phyloP scores from a whole-genome alignment of 2,888 invertebrate genomes.

The Crossocerus cetratus region DNA sequence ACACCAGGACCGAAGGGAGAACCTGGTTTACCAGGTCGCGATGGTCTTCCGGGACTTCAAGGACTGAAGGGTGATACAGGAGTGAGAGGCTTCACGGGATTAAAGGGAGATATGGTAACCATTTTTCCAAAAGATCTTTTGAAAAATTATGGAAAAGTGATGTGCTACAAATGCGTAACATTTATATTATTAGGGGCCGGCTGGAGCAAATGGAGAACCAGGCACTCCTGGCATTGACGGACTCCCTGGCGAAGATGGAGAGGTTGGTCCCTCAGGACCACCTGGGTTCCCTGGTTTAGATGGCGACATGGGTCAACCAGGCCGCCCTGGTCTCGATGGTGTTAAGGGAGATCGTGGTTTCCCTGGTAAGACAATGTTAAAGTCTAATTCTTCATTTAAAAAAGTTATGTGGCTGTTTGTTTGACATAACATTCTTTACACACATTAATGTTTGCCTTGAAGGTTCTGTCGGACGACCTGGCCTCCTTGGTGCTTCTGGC shows the following conservation, averaged over 20 bases:
- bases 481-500: slow-evolving; percentile 81
- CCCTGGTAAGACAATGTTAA: slow-evolving; percentile 63
- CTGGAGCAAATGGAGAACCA: slow-evolving; percentile 80
- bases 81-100: slow-evolving; percentile 80
- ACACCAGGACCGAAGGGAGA: slow-evolving; percentile 78
- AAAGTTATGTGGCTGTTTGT: not conserved
- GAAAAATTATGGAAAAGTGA: not conserved
- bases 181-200: slow-evolving; percentile 75
- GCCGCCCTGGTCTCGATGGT: slow-evolving; percentile 79
- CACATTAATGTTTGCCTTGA: not conserved
- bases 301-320: slow-evolving; percentile 84
- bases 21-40: slow-evolving; percentile 78
- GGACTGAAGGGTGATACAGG: slow-evolving; percentile 84
- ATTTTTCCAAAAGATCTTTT: slow-evolving; percentile 4
- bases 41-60: slow-evolving; percentile 79
- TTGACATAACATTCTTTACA: not conserved
- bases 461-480: slow-evolving; percentile 77
- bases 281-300: slow-evolving; percentile 84
- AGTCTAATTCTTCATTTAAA: not conserved
- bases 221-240: slow-evolving; percentile 82
- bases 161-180: no score
- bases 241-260: slow-evolving; percentile 81
- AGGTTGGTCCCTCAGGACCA: slow-evolving; percentile 81
- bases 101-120: slow-evolving; percentile 80
- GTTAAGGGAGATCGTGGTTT: slow-evolving; percentile 79